Percentiles rank a stretch among this genome's conserved stretches.
phyloP scores from a whole-genome alignment of 92 coral and sea anemone species.

The Montipora capitata region DNA sequence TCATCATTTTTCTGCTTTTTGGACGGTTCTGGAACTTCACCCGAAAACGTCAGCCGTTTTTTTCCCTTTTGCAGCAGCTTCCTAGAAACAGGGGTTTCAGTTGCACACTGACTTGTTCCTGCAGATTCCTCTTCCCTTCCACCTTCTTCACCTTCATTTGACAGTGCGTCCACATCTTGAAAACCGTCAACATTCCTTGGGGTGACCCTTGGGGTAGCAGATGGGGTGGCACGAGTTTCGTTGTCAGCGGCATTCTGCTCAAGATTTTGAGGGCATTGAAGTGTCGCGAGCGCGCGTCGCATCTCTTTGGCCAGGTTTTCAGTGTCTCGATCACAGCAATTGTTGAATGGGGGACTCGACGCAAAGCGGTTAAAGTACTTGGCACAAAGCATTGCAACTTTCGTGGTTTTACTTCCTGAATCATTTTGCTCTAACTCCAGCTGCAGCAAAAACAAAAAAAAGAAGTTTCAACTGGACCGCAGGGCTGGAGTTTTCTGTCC shows the following conservation, averaged over 20 bases:
- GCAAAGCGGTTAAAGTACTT: neutral
- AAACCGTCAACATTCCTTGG: neutral
- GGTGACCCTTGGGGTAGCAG: neutral
- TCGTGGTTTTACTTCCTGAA: neutral
- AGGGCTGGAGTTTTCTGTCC: too few species aligned
- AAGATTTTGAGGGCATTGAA: neutral
- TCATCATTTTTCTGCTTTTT: neutral
- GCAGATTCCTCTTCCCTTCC: neutral
- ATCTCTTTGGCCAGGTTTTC: slow-evolving; percentile 1
- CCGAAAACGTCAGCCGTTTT: neutral
- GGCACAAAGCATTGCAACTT: neutral
- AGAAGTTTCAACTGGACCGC: too few species aligned
- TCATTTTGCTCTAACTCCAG: neutral
- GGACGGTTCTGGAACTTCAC: neutral
- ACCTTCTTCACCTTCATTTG: too few species aligned
- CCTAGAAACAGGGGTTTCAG: neutral
- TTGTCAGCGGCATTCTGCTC: neutral
- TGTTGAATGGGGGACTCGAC: neutral
- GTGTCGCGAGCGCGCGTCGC: neutral
- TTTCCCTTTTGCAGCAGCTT: neutral
- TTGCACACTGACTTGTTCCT: neutral
- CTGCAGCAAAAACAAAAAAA: neutral
- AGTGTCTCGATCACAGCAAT: neutral
- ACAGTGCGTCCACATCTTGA: neutral
- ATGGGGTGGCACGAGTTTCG: neutral